These are phyloP conservation scores for Sphecodes monilicornis DNA, from an alignment of 2,888 invertebrate species.

Conservation along the genomic window DNA sequence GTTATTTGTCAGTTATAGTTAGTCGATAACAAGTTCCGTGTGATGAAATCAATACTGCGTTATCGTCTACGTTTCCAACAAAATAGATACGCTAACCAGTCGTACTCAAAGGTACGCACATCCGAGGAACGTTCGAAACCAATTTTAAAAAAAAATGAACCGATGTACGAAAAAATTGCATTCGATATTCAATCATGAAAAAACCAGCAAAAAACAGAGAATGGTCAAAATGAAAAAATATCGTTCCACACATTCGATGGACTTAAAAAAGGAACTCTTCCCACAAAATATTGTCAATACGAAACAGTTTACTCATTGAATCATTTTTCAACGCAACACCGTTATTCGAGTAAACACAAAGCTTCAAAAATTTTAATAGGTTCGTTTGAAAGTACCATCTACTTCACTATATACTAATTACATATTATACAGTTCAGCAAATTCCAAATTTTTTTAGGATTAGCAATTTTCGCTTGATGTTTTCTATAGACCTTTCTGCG, in stretches of 20 bases:
- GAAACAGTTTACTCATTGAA: not conserved
- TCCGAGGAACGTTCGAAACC: not conserved
- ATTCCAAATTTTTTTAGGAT: not conserved
- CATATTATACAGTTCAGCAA: not conserved
- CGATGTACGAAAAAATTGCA: not conserved
- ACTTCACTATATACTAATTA: not conserved
- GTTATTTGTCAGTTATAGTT: not conserved
- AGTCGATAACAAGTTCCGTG: not conserved
- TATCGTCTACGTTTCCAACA: not conserved
- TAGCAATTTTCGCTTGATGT: not conserved
- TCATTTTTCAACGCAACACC: not conserved
- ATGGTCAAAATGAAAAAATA: not conserved
- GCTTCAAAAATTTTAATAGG: not conserved
- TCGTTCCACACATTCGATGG: not conserved
- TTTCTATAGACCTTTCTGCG: not conserved
- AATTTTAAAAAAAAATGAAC: conserved; percentile 4
- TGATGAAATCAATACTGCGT: not conserved
- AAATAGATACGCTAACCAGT: not conserved
- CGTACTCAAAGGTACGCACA: not conserved
- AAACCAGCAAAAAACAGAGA: not conserved
- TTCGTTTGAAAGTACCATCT: not conserved
- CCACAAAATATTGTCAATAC: not conserved
- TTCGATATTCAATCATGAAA: not conserved
- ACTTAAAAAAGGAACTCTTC: not conserved
- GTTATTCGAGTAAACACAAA: not conserved